These are phyloP conservation scores for Acrobasis consociella DNA, from an alignment of 2,888 invertebrate genomes.

Conservation along the genomic window DNA sequence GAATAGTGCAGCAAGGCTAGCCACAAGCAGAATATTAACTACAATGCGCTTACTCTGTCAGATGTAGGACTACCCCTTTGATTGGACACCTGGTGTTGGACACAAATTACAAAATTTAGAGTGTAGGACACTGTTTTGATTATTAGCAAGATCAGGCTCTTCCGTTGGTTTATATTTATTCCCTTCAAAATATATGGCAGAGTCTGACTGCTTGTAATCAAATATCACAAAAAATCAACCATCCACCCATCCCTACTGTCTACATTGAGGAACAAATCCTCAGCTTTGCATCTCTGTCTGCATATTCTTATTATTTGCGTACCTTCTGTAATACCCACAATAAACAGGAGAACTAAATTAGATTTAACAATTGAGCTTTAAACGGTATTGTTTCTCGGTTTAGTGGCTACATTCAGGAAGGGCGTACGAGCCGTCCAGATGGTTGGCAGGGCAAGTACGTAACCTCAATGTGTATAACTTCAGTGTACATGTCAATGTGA, in stretches of 20 bases:
- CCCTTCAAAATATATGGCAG: slow-evolving; percentile 3
- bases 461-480: slow-evolving; percentile 72
- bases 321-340: slow-evolving; percentile 50
- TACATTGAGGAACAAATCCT: slow-evolving; percentile 39
- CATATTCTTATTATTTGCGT: slow-evolving; percentile 60
- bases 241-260: slow-evolving; percentile 31
- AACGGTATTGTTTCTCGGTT: slow-evolving; percentile 78
- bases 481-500: slow-evolving; percentile 77
- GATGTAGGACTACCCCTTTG: slow-evolving; percentile 30
- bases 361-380: slow-evolving; percentile 52
- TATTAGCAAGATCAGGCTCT: slow-evolving; percentile 37
- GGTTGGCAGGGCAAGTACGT: slow-evolving; percentile 99
- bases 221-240: slow-evolving; percentile 31
- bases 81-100: slow-evolving; percentile 25
- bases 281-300: slow-evolving; percentile 73
- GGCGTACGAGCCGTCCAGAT: slow-evolving; percentile 99
- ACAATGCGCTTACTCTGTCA: slow-evolving; percentile 49
- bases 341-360: slow-evolving; percentile 54
- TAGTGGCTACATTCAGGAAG: slow-evolving; percentile 99
- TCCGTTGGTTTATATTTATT: slow-evolving; percentile 26
- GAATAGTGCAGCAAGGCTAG: slow-evolving; percentile 72
- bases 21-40: slow-evolving; percentile 60
- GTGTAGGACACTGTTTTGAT: slow-evolving; percentile 33
- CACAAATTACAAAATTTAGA: slow-evolving; percentile 25
- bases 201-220: slow-evolving; percentile 47